These are phyloP conservation scores for Chamaetylas fuelleborni DNA, from an alignment of 2,113 vertebrate genomes.

Conservation along the genomic window DNA sequence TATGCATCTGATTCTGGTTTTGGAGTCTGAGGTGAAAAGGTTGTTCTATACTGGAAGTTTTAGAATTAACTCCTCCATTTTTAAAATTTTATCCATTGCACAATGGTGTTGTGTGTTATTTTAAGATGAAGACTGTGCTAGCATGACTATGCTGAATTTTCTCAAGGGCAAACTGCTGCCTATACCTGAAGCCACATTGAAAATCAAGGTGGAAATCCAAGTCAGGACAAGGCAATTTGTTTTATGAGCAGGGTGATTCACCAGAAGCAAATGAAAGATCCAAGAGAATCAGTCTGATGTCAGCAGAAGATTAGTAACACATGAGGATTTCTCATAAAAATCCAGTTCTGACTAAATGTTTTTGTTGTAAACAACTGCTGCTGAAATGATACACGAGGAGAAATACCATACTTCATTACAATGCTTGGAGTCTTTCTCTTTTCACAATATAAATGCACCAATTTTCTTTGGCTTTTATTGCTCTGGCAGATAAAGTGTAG, in stretches of 20 bases:
- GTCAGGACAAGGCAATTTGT: conserved; percentile 38
- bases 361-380: conserved; percentile 57
- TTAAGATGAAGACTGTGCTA: not conserved
- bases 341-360: conserved; percentile 55
- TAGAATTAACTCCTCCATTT: not conserved
- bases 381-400: not conserved
- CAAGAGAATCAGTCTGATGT: conserved; percentile 45
- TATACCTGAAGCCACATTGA: conserved; percentile 8
- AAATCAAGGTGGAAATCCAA: conserved; percentile 30
- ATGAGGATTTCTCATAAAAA: conserved; percentile 61
- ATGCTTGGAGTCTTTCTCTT: not conserved
- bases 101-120: not conserved
- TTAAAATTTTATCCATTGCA: not conserved
- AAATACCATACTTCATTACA: not conserved
- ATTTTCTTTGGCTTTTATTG: conserved; percentile 40
- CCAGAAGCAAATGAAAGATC: conserved; percentile 41
- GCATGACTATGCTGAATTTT: conserved; percentile 23
- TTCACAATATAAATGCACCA: conserved; percentile 22
- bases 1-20: not conserved
- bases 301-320: conserved; percentile 58
- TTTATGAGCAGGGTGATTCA: conserved; percentile 57
- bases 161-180: not conserved
- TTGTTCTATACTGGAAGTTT: not conserved
- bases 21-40: not conserved
- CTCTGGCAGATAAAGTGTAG: conserved; percentile 20